Conservation (phyloP, 2,797 vertebrate genomes). For the Molossus alvarezi region DNA sequence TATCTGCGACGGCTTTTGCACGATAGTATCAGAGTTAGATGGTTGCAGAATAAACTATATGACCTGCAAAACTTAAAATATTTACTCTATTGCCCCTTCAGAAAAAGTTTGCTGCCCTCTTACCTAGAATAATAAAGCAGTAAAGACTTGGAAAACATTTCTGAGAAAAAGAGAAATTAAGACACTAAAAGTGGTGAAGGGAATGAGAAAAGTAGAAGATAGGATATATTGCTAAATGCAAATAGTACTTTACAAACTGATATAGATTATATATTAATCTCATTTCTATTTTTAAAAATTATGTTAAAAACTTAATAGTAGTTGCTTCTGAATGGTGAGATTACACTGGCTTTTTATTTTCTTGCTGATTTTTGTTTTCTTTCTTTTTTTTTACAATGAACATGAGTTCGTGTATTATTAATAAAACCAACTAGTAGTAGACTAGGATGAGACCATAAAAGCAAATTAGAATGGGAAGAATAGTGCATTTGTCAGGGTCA, state of each 20-base stretch:
- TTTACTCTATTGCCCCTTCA: neutral
- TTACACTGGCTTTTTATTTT: constrained; percentile 53
- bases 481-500: neutral
- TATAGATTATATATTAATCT: constrained; percentile 8
- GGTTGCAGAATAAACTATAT: neutral
- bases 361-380: constrained; percentile 60
- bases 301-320: neutral
- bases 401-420: constrained; percentile 6
- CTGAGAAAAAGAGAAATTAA: constrained; percentile 39
- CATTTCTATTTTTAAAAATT: constrained; percentile 37
- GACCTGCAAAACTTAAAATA: neutral
- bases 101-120: neutral
- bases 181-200: neutral
- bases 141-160: neutral
- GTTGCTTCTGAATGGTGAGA: constrained; percentile 30
- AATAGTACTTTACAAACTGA: constrained; percentile 26
- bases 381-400: neutral
- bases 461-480: neutral
- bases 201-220: constrained; percentile 45
- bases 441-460: neutral
- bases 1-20: neutral
- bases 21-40: constrained; percentile 11
- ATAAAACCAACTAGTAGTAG: neutral
- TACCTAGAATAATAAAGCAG: neutral
- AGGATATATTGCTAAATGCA: constrained; percentile 49